Evolutionary conservation across 1,140 invertebrate species (phyloP), one percentile per base, ranked within the genome.

Genomic region (Drosophila takahashii): DNA sequence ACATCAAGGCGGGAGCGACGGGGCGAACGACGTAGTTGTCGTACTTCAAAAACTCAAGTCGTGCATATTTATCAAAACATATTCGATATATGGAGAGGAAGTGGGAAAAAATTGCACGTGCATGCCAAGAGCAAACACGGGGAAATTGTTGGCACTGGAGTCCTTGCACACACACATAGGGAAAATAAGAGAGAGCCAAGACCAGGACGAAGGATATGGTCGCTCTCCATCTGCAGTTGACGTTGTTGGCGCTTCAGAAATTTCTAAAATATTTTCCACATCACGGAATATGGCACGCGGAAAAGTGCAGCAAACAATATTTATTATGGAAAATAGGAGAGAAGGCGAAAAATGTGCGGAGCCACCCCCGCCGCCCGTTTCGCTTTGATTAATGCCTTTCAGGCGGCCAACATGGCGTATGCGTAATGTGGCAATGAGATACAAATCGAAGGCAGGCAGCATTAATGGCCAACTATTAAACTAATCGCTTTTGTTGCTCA

Each of bases 21-120:
- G 53, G 15, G 16, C 27, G 41, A 32, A 34, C n/a, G 34, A 27
- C 34, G 65, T 61, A 48, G 61, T 64, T 52, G 60, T 62, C 50
- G 42, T 58, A 71, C 73, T 81, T 86, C 57, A 87, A 76, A 71
- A 81, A 81, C 66, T 87, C 83, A 77, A 86, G 79, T 59, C 66
- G 83, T 79, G 75, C 84, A 87, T 87, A 89, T 87, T 87, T 87
- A 87, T 87, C 84, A 87, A 89, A 87, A 87, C 76, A 89, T 89
- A 83, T 83, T 79, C 79, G 54, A 79, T 76, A 70, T 70, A 39
- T 27, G 48, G 41, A 18, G 9, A 48, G 65, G 69, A 79, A 87
- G 79, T 87, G 60, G 51, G 39, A 81, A 86, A 85, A 87, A 79
- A 81, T 65, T 83, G 79, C 75, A 87, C 60, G 79, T 77, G 66